Evolutionary conservation across 2,797 vertebrate genomes (phyloP).

Genomic region (Ibycter americanus): DNA sequence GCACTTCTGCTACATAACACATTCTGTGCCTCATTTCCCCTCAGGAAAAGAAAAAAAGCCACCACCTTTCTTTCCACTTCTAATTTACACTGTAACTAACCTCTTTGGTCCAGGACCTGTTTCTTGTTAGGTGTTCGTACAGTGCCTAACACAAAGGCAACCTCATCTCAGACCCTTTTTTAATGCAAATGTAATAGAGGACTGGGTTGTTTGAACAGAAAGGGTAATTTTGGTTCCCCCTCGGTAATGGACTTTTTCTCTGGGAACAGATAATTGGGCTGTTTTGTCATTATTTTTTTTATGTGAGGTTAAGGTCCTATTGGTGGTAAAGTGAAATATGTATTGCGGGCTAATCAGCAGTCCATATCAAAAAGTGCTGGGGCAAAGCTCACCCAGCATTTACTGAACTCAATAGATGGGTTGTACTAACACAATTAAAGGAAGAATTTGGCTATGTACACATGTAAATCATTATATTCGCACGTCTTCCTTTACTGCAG

Average conservation of each 20-base stretch:
- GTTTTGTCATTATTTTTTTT: conserved; percentile 54
- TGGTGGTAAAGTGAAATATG: conserved; percentile 13
- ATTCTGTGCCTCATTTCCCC: background rate
- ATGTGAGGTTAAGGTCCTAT: conserved; percentile 59
- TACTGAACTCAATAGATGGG: conserved; percentile 1
- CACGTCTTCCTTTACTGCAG: background rate
- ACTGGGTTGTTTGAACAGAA: conserved; percentile 46
- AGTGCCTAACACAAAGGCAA: conserved; percentile 41
- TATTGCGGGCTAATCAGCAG: conserved; percentile 50
- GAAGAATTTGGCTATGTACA: background rate
- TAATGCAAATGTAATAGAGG: conserved; percentile 56
- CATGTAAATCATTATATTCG: background rate
- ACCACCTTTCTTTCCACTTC: background rate
- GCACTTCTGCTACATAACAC: background rate
- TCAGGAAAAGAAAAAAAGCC: background rate
- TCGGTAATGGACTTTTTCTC: conserved; percentile 28
- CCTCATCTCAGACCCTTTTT: conserved; percentile 37
- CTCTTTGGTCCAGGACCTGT: conserved; percentile 35
- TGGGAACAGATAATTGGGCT: conserved; percentile 54
- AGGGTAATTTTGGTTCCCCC: conserved; percentile 55
- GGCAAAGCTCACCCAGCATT: conserved; percentile 38
- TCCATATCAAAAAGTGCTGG: background rate
- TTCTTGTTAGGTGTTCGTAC: background rate
- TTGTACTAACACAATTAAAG: conserved; percentile 27
- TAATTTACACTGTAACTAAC: conserved; percentile 49